Evolutionary conservation across 2,888 invertebrate species (phyloP), one percentile per base, ranked within the genome.

Genomic region (Dynastes maya): DNA sequence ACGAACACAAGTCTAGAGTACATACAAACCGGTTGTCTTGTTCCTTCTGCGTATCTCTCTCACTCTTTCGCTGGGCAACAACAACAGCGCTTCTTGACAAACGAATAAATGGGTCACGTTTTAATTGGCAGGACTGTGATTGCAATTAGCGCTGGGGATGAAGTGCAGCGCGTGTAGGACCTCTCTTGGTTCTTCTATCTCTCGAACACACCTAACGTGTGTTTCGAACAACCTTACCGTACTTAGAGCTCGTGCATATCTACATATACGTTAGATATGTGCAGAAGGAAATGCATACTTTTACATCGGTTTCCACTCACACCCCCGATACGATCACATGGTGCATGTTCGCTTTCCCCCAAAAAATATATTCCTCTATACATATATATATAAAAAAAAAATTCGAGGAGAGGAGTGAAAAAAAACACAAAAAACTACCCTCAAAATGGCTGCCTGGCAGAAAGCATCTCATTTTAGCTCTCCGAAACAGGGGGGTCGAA

Each of bases 371-470:
- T 22, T 58, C 55, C 55, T 58, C 55, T 58, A 58, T 58, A 58
- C 63, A 32, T 63, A 63, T 32, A 63, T 32, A 22, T 29, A 29
- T 11, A 88, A 86, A 85, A 85, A 84, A 84, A 78, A 74, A 78
- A 80, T 74, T 70, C 37, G n/a, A 65, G 45, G 55, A 65, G 16
- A 22, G 71, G 61, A 9, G 76, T 16, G 86, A 92, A 87, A 86
- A 86, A 86, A 87, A 87, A 88, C 87, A 87, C 84, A 87, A 88
- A 91, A 92, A 92, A 91, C 92, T 91, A 92, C 92, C 92, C 92
- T 92, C 92, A 92, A 92, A 92, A 92, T 92, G 92, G 92, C 92
- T 92, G 92, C 92, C 92, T 91, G 87, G 89, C 88, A 88, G 89
- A 89, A 89, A 89, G 89, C 89, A 89, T 89, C 89, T 89, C 89